Conservation (phyloP, 2,888 invertebrate genomes). For the Iphiclides podalirius region DNA sequence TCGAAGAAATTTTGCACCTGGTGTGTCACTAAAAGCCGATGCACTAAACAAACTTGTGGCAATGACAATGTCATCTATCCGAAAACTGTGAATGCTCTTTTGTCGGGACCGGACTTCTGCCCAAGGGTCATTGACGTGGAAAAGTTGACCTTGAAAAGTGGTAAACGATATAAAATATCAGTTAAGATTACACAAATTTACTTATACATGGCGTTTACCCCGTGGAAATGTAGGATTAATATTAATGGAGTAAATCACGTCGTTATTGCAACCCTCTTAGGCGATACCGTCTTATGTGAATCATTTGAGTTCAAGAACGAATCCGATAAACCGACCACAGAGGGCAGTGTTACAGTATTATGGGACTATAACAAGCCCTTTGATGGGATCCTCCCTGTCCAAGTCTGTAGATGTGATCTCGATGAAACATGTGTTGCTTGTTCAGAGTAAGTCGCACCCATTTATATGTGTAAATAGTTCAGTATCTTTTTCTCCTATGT, state of each 20-base stretch:
- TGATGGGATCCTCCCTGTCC: constrained; percentile 50
- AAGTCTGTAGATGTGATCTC: constrained; percentile 57
- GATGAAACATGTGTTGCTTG: constrained; percentile 48
- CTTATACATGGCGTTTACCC: constrained; percentile 64
- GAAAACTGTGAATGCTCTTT: constrained; percentile 44
- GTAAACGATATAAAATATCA: constrained; percentile 42
- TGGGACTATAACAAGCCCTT: constrained; percentile 59
- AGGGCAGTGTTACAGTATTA: constrained; percentile 49
- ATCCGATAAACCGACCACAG: constrained; percentile 39
- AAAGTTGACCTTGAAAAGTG: constrained; percentile 46
- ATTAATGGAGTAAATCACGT: constrained; percentile 39
- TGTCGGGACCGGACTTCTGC: constrained; percentile 59
- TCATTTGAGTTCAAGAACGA: constrained; percentile 48
- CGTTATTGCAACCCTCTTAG: constrained; percentile 45
- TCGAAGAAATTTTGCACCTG: constrained; percentile 50
- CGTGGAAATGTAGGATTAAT: constrained; percentile 55
- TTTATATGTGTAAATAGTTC: too few species aligned
- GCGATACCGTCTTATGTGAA: constrained; percentile 54
- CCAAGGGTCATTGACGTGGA: constrained; percentile 50
- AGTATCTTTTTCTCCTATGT: too few species aligned
- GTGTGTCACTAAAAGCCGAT: constrained; percentile 63
- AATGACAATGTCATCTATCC: constrained; percentile 65
- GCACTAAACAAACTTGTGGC: constrained; percentile 57
- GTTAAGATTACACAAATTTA: constrained; percentile 64
- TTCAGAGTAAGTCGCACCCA: constrained; percentile 13